Evolutionary conservation across 2,888 invertebrate genomes (phyloP).

Genomic region (Rhagonycha lutea): DNA sequence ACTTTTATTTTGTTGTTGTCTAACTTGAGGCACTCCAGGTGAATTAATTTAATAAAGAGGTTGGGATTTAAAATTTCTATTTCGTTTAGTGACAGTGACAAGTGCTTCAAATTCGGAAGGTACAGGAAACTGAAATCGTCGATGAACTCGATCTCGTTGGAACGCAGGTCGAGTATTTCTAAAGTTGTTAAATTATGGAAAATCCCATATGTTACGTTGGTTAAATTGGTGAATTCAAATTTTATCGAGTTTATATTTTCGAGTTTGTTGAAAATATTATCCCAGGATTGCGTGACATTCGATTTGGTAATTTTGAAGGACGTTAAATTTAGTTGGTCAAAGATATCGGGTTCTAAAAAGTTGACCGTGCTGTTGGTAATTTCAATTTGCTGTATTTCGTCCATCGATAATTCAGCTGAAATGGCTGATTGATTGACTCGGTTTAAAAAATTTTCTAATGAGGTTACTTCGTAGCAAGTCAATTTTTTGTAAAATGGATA

Average conservation of each 20-base stretch:
- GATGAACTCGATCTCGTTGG: conserved; percentile 6
- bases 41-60: conserved; percentile 9
- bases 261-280: conserved; percentile 5
- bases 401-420: conserved; percentile 11
- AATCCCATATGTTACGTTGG: not conserved
- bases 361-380: conserved; percentile 16
- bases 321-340: conserved; percentile 7
- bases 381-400: conserved; percentile 13
- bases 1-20: conserved; percentile 21
- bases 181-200: conserved; percentile 5
- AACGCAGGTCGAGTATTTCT: not conserved
- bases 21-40: conserved; percentile 19
- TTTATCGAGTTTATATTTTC: conserved; percentile 3
- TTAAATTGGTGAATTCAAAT: conserved; percentile 13
- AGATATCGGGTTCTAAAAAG: conserved; percentile 7
- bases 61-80: conserved; percentile 8
- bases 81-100: conserved; percentile 10
- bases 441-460: conserved; percentile 11
- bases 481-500: conserved; percentile 19
- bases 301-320: conserved; percentile 11
- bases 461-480: conserved; percentile 10
- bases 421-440: conserved; percentile 12
- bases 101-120: conserved; percentile 1
- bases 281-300: conserved; percentile 7
- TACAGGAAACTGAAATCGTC: conserved; percentile 1